Percentiles rank a stretch among this genome's conserved stretches.
Evolutionary conservation across 2,888 invertebrate species (phyloP).

Genomic region (Deilephila porcellus): DNA sequence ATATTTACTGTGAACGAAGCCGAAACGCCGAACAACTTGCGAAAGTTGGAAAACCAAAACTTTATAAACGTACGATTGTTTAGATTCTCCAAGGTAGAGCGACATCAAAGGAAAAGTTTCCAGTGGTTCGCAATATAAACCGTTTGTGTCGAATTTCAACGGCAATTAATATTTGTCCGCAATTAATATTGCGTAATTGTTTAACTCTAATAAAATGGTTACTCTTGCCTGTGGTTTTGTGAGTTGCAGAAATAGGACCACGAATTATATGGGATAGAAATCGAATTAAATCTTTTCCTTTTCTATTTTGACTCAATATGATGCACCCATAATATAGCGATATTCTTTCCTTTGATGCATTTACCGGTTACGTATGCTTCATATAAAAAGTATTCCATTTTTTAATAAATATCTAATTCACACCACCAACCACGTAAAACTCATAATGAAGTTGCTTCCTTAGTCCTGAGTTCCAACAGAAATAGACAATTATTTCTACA

Average conservation of each 20-base stretch:
- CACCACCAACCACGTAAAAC: neutral
- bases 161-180: conserved; percentile 23
- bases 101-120: conserved; percentile 74
- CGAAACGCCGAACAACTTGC: conserved; percentile 27
- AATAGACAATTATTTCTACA: conserved; percentile 28
- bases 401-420: neutral
- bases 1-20: conserved; percentile 28
- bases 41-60: conserved; percentile 28
- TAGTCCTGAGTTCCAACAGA: neutral
- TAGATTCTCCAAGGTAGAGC: conserved; percentile 54
- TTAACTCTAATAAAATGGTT: neutral
- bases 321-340: no score
- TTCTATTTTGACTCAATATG: no score
- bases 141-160: conserved; percentile 55
- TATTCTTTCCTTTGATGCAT: no score
- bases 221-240: neutral
- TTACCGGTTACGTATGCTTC: no score
- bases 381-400: no score
- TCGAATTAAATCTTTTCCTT: no score
- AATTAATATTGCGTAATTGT: conserved; percentile 39
- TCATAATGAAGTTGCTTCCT: no score
- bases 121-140: conserved; percentile 60
- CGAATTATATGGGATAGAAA: neutral
- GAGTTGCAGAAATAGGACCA: neutral
- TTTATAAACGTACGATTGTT: conserved; percentile 56